Evolutionary conservation across 53 echinoderm and acorn worm genomes (phyloP), one percentile per base, ranked within the genome.

Genomic region (Stichopus horrens): DNA sequence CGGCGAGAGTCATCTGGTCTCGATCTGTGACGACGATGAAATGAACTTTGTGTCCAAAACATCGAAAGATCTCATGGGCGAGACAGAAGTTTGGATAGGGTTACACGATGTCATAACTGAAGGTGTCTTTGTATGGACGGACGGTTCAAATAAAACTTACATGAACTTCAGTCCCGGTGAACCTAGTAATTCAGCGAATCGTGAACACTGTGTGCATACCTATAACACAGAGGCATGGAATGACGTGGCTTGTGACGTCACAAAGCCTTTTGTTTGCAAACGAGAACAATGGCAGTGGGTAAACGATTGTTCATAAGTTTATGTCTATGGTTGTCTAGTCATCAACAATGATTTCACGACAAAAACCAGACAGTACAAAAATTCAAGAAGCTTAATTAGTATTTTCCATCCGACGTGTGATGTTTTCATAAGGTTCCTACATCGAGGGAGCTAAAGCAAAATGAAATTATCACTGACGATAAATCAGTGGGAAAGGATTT

Each of bases 1-100:
- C n/a, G 57, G 82, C 16, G 4, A 11, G 58, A 82, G 82, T 58
- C 82, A 82, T 22, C 82, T 82, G 8, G 82, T 82, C 18, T 82
- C 82, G 5, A 58, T 82, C n/a, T n/a, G 13, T 54, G 82, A 82
- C 22, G 19, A 56, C 9, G 57, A 82, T 55, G 82, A 82, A 22
- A 14, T 52, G 20, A 16, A 55, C 5, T 82, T 82, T 21, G 9
- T 82, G 13, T 11, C 5, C 5, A 56, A 54, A 6, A 56, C 55
- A 16, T 57, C 20, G 6, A 55, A n/a, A 21, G 18, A 21, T n/a
- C 58, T 82, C 57, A 55, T 3, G n/a, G 82, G 19, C 19, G 57
- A 16, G 5, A 9, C 82, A 3, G 19, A 54, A 13, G 57, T 59
- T 59, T 83, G 83, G 83, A 83, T 83, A n/a, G 83, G 83, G 23